Evolutionary conservation across 2,888 invertebrate genomes (phyloP), one percentile per base, ranked within the genome.

Genomic region (Andrena bucephala): DNA sequence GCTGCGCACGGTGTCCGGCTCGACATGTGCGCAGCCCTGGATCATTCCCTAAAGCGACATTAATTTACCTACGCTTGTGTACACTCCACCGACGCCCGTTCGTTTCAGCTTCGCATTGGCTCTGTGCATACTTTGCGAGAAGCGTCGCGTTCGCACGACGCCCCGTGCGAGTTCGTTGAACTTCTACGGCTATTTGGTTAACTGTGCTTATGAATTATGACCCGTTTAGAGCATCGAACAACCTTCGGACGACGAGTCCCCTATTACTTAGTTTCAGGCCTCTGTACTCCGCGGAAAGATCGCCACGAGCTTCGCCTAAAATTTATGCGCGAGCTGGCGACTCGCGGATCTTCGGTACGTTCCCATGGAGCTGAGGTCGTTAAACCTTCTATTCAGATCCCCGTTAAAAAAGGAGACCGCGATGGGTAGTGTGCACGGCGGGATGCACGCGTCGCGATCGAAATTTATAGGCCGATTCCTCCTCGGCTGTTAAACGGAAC

Each of bases 151-250:
- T 84, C 84, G 24, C 80, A 81, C 75, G 79, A 79, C 31, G 65
- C 52, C 70, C 63, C 50, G 70, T 20, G 57, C 89, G 90, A 79
- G 90, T 89, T 86, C 89, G 86, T 86, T 87, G 89, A 89, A 88
- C 89, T 85, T 76, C 24, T 72, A 86, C 78, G 84, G 73, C 68
- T 88, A 83, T 89, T 87, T 85, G 83, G 89, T 85, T 88, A 89
- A 89, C 88, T 85, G 89, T 87, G 82, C 82, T 84, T 86, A 85
- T 79, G 82, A 87, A 87, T 84, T 87, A 82, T 73, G 78, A 80
- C 67, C 63, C 62, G 65, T 42, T 75, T 77, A 78, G 69, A 72
- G 29, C 36, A 10, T 76, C 75, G 50, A 82, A 82, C 66, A 78
- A 69, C 71, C 52, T 29, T 48, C 63, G 66, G 54, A 66, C 67